Conservation (phyloP, 2,888 invertebrate genomes). For the Drosophila parthenogenetica region DNA sequence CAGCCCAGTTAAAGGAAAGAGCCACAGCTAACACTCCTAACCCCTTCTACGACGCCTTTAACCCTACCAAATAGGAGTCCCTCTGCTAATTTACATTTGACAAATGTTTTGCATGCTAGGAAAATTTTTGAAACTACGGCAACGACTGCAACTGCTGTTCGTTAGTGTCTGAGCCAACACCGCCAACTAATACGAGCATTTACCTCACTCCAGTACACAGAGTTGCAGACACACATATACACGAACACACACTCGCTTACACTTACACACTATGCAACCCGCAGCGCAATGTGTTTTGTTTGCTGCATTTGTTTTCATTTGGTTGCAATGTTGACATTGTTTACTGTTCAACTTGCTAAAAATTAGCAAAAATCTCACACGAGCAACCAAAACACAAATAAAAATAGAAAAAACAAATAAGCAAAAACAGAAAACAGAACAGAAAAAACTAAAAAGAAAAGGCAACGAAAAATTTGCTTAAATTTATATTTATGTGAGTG, state of each 20-base stretch:
- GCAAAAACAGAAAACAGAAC: conserved; percentile 19
- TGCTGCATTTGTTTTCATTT: conserved; percentile 80
- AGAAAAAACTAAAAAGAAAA: conserved; percentile 8
- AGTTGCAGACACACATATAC: conserved; percentile 2
- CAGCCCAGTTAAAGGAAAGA: conserved; percentile 43
- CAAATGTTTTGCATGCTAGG: conserved; percentile 81
- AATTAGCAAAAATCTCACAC: conserved; percentile 76
- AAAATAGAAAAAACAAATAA: conserved; percentile 7
- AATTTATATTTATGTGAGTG: conserved; percentile 66
- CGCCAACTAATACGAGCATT: conserved; percentile 52
- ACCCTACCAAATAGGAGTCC: conserved; percentile 25
- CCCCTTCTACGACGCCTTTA: background rate
- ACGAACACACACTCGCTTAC: conserved; percentile 9
- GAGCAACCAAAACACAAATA: conserved; percentile 27
- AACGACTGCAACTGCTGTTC: conserved; percentile 67
- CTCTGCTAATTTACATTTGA: conserved; percentile 82
- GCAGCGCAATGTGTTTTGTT: conserved; percentile 72
- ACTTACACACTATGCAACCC: conserved; percentile 30
- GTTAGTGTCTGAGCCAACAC: conserved; percentile 55
- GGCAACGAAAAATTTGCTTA: conserved; percentile 45
- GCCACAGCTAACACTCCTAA: conserved; percentile 14
- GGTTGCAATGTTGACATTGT: conserved; percentile 77
- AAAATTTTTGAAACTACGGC: conserved; percentile 73
- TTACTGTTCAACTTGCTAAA: conserved; percentile 79
- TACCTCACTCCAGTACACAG: conserved; percentile 3